phyloP scores from a whole-genome alignment of 2,888 invertebrate genomes.

The Megamerina dolium region DNA sequence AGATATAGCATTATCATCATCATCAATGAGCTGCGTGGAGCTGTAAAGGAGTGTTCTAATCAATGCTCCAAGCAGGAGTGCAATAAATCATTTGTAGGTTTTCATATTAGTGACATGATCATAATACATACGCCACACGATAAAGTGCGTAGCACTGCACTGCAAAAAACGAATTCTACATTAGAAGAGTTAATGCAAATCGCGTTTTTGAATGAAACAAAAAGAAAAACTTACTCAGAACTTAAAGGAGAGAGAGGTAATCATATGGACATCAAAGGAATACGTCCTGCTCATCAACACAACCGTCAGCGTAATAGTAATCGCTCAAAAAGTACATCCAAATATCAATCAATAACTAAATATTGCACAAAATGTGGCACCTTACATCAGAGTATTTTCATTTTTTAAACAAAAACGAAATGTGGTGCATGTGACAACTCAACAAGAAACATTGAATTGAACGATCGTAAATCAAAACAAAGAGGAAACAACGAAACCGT shows the following conservation, averaged over 20 bases:
- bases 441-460: conserved; percentile 6
- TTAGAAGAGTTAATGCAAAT: too few species aligned
- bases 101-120: too few species aligned
- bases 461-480: conserved; percentile 7
- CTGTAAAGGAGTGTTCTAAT: too few species aligned
- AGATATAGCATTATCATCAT: too few species aligned
- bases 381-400: conserved; percentile 5
- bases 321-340: background rate
- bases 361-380: conserved; percentile 7
- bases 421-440: too few species aligned
- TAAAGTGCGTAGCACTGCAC: too few species aligned
- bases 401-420: conserved; percentile 5
- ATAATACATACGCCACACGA: too few species aligned
- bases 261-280: background rate
- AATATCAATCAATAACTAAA: background rate
- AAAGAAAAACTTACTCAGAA: conserved; percentile 4
- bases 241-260: conserved; percentile 1
- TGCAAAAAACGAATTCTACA: too few species aligned
- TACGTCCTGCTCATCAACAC: background rate
- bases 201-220: too few species aligned
- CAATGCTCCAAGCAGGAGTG: too few species aligned
- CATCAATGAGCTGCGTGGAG: too few species aligned
- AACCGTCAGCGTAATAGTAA: background rate
- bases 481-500: background rate
- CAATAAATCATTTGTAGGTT: too few species aligned